These are phyloP conservation scores for Helicoverpa armigera DNA, from an alignment of 1,140 invertebrate genomes.

Conservation along the genomic window DNA sequence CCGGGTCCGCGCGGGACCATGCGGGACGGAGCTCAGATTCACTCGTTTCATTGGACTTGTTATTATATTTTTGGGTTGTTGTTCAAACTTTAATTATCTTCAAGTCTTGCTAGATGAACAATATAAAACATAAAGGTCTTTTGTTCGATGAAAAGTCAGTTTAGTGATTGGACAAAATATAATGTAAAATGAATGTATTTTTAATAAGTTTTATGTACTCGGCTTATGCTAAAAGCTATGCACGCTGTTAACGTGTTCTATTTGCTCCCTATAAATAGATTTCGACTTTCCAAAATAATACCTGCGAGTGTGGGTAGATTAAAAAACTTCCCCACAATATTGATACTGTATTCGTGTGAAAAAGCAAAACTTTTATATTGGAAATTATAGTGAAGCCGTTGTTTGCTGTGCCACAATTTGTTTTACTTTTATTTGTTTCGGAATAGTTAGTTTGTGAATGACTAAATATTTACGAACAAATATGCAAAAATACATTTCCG, in stretches of 20 bases:
- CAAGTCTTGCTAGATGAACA: not conserved
- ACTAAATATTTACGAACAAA: constrained; percentile 44
- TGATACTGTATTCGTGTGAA: constrained; percentile 1
- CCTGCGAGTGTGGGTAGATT: not conserved
- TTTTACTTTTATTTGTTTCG: constrained; percentile 14
- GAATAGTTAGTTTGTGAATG: constrained; percentile 18
- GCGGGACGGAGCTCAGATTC: not conserved
- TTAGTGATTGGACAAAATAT: not conserved
- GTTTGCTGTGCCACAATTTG: constrained; percentile 32
- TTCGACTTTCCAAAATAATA: constrained; percentile 3
- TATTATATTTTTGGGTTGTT: constrained; percentile 18
- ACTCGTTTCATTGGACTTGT: constrained; percentile 22
- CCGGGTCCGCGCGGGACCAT: not conserved
- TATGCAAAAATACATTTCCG: constrained; percentile 35
- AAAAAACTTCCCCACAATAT: constrained; percentile 20
- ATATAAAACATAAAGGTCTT: constrained; percentile 3
- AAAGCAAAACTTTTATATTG: constrained; percentile 18
- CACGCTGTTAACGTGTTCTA: not conserved
- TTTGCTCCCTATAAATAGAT: not conserved
- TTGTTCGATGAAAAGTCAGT: not conserved
- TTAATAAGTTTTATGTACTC: too few species aligned
- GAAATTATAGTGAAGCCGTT: constrained; percentile 10
- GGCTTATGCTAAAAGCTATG: too few species aligned
- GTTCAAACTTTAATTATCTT: constrained; percentile 25
- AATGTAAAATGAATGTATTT: too few species aligned